Base-by-base conservation (phyloP, 2,113 vertebrate genomes). In the Jacana jacana region DNA sequence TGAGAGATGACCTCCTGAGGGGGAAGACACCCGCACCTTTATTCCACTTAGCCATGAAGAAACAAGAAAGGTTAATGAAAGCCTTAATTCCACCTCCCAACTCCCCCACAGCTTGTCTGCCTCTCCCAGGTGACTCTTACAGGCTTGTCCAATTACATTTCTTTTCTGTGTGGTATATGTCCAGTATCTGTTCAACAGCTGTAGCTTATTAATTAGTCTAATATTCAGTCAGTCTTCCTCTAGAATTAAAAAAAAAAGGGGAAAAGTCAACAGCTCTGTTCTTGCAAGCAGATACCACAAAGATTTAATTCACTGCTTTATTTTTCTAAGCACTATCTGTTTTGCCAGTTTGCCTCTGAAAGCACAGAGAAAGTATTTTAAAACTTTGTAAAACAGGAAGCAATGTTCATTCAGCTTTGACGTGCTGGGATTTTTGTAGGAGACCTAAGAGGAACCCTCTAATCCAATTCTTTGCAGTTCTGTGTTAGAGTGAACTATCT, bases 311-410 rank as follows among this genome's bases (percentile, higher is more conserved):
- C 93, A 92, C 18, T 1, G 31, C 63, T 90, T 92, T 96, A 75
- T 96, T 96, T 96, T 93, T 88, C 48, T 90, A 96, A 92, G 89
- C 71, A 33, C 80, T 92, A 12, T 91, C 70, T 11, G 1, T 92
- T 93, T 96, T 92, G 91, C 89, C 91, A 92, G 83, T 92, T 86
- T 95, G 86, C 80, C 44, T 93, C 80, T 88, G 68, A 92, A 91
- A 96, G 84, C 77, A 92, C 82, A 95, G 88, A 79, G 88, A 86
- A 92, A 80, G 64, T 88, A 90, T 96, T 92, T 95, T 81, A 69
- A 91, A 88, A 73, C 64, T 88, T 92, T 73, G 23, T 95, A 52
- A 88, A 95, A 83, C 86, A 92, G 93, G 91, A 96, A 93, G 58
- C 71, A 83, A 11, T 48, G 63, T 48, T 88, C 93, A 90, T 90